Percentiles rank a stretch among this genome's conserved stretches.
Conservation (phyloP, 2,797 vertebrate species). For the Perodicticus potto region DNA sequence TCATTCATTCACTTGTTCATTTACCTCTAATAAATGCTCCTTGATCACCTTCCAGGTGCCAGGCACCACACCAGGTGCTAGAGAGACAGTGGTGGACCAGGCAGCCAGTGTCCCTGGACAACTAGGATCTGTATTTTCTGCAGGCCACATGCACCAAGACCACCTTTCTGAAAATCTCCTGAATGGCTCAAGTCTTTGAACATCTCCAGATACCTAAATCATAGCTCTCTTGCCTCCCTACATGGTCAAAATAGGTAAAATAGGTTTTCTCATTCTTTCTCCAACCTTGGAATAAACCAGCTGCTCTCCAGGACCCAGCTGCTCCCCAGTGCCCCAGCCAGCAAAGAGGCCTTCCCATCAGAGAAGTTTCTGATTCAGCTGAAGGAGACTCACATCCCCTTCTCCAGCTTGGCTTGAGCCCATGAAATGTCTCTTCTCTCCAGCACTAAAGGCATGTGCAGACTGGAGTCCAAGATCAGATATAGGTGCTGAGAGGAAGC, state of each 20-base stretch:
- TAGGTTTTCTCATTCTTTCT: background rate
- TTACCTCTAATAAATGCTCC: background rate
- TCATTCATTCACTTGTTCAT: background rate
- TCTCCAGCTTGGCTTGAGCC: background rate
- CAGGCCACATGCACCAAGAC: no score
- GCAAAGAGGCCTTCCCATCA: background rate
- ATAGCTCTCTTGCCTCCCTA: background rate
- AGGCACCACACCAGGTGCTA: background rate
- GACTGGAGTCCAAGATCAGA: slow-evolving; percentile 17
- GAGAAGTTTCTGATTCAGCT: background rate
- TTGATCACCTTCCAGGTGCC: background rate
- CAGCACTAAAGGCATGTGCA: background rate
- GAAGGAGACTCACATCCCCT: background rate
- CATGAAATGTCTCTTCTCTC: slow-evolving; percentile 43
- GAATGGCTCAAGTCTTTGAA: background rate
- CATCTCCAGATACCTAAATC: background rate
- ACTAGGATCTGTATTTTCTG: background rate
- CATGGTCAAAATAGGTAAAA: background rate
- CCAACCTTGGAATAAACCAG: background rate
- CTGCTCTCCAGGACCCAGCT: background rate
- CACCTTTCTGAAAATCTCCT: background rate
- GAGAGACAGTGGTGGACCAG: background rate
- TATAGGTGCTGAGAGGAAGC: background rate
- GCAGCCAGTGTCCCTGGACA: fast-evolving
- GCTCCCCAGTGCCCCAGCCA: background rate